A percentile compares a stretch with the other conserved stretches of the same genome.
These are phyloP conservation scores for Eulemur rufifrons DNA, from an alignment of 2,113 vertebrate genomes.

Conservation along the genomic window DNA sequence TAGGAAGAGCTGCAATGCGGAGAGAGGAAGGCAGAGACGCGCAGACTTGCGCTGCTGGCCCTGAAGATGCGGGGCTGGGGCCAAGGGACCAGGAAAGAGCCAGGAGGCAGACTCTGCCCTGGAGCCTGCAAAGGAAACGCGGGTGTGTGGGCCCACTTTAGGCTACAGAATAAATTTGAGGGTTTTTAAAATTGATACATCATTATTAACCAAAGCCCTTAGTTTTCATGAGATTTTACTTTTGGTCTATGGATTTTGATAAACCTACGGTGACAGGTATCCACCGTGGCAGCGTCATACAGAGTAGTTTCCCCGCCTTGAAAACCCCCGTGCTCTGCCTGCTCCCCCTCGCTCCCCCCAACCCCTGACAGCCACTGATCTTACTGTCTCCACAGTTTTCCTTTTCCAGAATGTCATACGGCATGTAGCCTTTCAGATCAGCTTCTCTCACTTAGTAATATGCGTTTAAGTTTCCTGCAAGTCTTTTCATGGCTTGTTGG, in stretches of 20 bases:
- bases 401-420: background rate
- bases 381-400: background rate
- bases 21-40: background rate
- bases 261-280: no score
- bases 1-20: background rate
- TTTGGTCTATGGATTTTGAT: background rate
- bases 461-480: background rate
- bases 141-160: background rate
- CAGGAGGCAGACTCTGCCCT: background rate
- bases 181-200: background rate
- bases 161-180: background rate
- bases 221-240: background rate
- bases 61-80: background rate
- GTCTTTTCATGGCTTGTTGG: background rate
- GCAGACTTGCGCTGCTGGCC: background rate
- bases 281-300: background rate
- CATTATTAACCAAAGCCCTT: no score
- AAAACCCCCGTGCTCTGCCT: no score
- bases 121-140: background rate
- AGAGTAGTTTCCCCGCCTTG: background rate
- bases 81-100: background rate
- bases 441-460: background rate
- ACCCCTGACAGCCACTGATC: background rate
- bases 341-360: background rate
- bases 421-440: fast-evolving